Base-by-base conservation (phyloP, 2,797 vertebrate genomes). In the Hoplostethus atlanticus region DNA sequence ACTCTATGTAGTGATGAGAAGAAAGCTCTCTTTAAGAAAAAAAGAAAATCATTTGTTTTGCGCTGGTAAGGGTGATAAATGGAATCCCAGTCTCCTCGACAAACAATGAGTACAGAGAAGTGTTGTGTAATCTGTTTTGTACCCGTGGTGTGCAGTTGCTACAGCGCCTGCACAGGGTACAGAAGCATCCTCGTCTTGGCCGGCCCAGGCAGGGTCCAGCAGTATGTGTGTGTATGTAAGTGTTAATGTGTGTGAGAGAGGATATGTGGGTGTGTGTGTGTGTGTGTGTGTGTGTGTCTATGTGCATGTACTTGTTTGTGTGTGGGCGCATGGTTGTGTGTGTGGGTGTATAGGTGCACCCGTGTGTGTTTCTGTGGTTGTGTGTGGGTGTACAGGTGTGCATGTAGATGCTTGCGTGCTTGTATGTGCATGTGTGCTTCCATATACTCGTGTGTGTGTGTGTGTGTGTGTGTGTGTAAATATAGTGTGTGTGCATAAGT, bases 81-180 rank as follows among this genome's bases (percentile, higher is more conserved):
- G 73, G 78, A 81, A 79, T 81, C 76, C 75, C 36, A 69, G 79
- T 64, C 78, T 82, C 83, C 72, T 60, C 76, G 79, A 86, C 73
- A 83, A 88, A 82, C 64, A 50, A 63, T 77, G 81, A 79, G 75
- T 16, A 47, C 57, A 79, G 58, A 77, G 52, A 85, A 80, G 65
- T 66, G 77, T 69, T 72, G 68, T 51, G 85, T 80, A 82, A 76
- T 83, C 77, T 51, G 71, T 81, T 79, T 69, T 74, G 68, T 73
- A 21, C 68, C 58, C 25, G 53, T 74, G 76, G 63, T 74, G 61
- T 64, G 55, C 82, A 68, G 79, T 84, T 84, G 46, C 79, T 65
- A 79, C 69, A 83, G 80, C 79, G 62, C 79, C 55, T 75, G 71
- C 61, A 79, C 75, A 52, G 53, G 69, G 59, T 48, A 25, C 65